Percentiles rank a stretch among this genome's conserved stretches.
phyloP scores from a whole-genome alignment of 2,888 invertebrate genomes.

The Calephelis perditalis region DNA sequence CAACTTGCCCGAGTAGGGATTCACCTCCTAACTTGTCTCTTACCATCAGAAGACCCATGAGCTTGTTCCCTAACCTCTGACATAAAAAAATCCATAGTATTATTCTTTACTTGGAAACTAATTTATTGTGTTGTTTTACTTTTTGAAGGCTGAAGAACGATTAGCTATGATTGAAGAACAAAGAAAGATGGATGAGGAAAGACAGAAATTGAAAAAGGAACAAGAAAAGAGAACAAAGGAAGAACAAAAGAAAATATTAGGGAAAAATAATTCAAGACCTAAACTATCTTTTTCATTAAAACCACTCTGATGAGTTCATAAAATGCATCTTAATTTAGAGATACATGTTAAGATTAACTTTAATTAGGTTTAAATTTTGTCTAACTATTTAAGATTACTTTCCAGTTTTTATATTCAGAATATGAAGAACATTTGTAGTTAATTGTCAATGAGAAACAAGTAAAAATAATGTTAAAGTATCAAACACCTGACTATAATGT shows the following conservation, averaged over 20 bases:
- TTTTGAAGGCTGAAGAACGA: conserved; percentile 93
- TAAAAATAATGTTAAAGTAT: too few species aligned
- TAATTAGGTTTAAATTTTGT: conserved; percentile 6
- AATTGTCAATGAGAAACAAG: background rate
- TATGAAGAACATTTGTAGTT: conserved; percentile 1
- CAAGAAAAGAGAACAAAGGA: conserved; percentile 94
- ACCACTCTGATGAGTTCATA: conserved; percentile 72
- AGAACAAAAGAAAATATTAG: conserved; percentile 97
- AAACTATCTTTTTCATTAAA: conserved; percentile 95
- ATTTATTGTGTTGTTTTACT: conserved; percentile 33
- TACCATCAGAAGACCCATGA: too few species aligned
- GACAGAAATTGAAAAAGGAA: conserved; percentile 94
- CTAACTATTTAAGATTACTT: background rate
- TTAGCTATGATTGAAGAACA: conserved; percentile 98
- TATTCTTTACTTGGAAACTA: too few species aligned
- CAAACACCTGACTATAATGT: too few species aligned
- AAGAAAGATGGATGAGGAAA: conserved; percentile 96
- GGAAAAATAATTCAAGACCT: conserved; percentile 97
- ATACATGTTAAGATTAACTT: conserved; percentile 10
- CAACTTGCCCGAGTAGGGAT: too few species aligned
- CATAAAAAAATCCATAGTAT: too few species aligned
- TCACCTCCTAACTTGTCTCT: too few species aligned
- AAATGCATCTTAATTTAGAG: conserved; percentile 10
- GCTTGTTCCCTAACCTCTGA: too few species aligned
- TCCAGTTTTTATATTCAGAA: conserved; percentile 1